These are phyloP conservation scores for Drosophila anomelani DNA, from an alignment of 2,888 invertebrate genomes.

Conservation along the genomic window DNA sequence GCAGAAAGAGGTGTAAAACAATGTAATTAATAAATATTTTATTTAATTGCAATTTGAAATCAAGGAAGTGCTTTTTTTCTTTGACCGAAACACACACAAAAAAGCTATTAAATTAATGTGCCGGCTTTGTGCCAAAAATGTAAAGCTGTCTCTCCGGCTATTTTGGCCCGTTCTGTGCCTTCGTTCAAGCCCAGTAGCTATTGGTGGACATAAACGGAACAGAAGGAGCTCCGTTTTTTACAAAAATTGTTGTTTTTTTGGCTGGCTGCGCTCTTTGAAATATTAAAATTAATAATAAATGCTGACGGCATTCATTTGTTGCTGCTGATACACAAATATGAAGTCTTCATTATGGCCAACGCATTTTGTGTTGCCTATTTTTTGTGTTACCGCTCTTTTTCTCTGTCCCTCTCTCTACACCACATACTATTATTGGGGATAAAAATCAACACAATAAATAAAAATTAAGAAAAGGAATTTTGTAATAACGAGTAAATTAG, in stretches of 20 bases:
- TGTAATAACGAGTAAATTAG: too few species aligned
- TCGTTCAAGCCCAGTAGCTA: neutral
- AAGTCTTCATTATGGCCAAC: slow-evolving; percentile 52
- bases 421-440: neutral
- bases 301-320: slow-evolving; percentile 58
- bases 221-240: slow-evolving; percentile 15
- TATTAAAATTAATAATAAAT: slow-evolving; percentile 78
- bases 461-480: too few species aligned
- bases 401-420: neutral
- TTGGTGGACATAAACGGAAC: slow-evolving; percentile 14
- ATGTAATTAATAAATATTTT: neutral
- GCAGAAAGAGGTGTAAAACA: neutral
- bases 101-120: slow-evolving; percentile 37
- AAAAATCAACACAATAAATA: neutral
- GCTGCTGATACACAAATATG: slow-evolving; percentile 48
- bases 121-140: slow-evolving; percentile 25
- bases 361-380: slow-evolving; percentile 37
- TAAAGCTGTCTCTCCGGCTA: slow-evolving; percentile 8
- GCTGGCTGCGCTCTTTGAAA: slow-evolving; percentile 59
- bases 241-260: slow-evolving; percentile 15
- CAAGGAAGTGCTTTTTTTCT: neutral
- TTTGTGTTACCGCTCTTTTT: neutral
- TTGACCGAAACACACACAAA: slow-evolving; percentile 4
- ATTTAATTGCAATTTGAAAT: neutral
- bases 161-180: neutral